A percentile compares a stretch with the other conserved stretches of the same genome.
These are phyloP conservation scores for Drosophila borborema DNA, from an alignment of 2,888 invertebrate genomes.

Conservation along the genomic window DNA sequence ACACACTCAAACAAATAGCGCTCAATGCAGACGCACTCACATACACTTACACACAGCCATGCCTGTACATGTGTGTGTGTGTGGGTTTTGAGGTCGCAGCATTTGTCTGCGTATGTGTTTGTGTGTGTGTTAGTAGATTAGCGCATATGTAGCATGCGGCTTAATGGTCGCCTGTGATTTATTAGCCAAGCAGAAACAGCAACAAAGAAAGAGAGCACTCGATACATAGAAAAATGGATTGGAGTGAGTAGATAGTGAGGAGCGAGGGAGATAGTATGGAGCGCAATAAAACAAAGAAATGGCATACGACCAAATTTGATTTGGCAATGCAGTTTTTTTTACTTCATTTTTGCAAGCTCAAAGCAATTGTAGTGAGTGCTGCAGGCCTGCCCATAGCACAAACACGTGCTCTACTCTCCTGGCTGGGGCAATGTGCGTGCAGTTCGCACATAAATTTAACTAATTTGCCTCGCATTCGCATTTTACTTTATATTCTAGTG, in stretches of 20 bases:
- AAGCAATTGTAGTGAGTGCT: slow-evolving; percentile 37
- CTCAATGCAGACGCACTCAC: slow-evolving; percentile 8
- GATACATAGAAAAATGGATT: slow-evolving; percentile 3
- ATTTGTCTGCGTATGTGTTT: slow-evolving; percentile 34
- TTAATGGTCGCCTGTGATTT: slow-evolving; percentile 73
- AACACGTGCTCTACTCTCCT: slow-evolving; percentile 9
- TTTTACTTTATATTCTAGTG: slow-evolving; percentile 3
- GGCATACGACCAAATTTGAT: slow-evolving; percentile 48
- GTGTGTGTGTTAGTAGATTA: slow-evolving; percentile 62
- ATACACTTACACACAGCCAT: background rate
- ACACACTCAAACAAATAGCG: slow-evolving; percentile 52
- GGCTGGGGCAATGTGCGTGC: slow-evolving; percentile 56
- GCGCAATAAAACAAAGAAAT: slow-evolving; percentile 15
- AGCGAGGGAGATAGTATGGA: background rate
- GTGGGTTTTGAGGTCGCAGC: slow-evolving; percentile 43
- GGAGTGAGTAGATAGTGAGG: background rate
- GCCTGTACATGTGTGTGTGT: background rate
- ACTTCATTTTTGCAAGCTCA: slow-evolving; percentile 10
- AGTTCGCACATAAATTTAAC: slow-evolving; percentile 58
- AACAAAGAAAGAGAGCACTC: slow-evolving; percentile 2
- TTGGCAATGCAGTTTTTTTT: slow-evolving; percentile 55
- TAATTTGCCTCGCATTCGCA: slow-evolving; percentile 45
- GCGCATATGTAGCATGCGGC: slow-evolving; percentile 73
- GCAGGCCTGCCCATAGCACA: slow-evolving; percentile 23
- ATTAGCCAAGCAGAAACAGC: slow-evolving; percentile 50